Evolutionary conservation across 2,113 vertebrate species (phyloP).

Genomic region (Ranitomeya imitator): DNA sequence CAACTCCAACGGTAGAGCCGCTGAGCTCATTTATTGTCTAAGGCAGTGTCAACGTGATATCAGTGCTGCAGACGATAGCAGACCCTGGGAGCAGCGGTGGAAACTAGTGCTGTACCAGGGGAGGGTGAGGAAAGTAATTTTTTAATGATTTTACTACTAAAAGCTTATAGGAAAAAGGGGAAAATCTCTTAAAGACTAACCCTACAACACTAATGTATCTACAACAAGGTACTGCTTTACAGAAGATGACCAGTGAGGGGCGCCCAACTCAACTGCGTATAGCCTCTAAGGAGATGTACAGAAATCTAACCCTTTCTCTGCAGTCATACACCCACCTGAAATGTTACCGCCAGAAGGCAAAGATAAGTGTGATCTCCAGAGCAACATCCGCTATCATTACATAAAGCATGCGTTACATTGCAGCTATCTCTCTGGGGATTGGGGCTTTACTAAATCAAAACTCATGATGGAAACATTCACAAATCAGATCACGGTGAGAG

Average conservation of each 20-base stretch:
- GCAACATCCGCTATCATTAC: neutral
- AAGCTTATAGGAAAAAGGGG: too few relatives aligned
- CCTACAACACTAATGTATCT: too few relatives aligned
- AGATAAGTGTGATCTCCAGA: neutral
- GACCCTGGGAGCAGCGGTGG: too few relatives aligned
- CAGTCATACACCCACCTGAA: neutral
- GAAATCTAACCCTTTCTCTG: slow-evolving; percentile 22
- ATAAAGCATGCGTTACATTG: neutral
- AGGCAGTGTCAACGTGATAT: too few relatives aligned
- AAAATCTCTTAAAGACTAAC: too few relatives aligned
- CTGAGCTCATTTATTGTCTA: too few relatives aligned
- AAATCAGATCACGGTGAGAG: neutral
- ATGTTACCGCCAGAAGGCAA: neutral
- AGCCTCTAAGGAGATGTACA: neutral
- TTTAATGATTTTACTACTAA: too few relatives aligned
- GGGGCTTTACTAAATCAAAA: neutral
- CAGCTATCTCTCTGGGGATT: neutral
- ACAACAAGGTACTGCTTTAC: neutral
- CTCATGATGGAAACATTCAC: neutral
- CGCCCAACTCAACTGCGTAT: neutral
- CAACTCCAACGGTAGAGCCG: too few relatives aligned
- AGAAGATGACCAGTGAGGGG: neutral
- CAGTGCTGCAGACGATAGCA: too few relatives aligned
- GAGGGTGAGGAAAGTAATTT: too few relatives aligned
- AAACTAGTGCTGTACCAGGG: too few relatives aligned